Percentiles rank a stretch among this genome's conserved stretches.
Evolutionary conservation across 2,888 invertebrate genomes (phyloP).

Genomic region (Leptinotarsa haldemani): DNA sequence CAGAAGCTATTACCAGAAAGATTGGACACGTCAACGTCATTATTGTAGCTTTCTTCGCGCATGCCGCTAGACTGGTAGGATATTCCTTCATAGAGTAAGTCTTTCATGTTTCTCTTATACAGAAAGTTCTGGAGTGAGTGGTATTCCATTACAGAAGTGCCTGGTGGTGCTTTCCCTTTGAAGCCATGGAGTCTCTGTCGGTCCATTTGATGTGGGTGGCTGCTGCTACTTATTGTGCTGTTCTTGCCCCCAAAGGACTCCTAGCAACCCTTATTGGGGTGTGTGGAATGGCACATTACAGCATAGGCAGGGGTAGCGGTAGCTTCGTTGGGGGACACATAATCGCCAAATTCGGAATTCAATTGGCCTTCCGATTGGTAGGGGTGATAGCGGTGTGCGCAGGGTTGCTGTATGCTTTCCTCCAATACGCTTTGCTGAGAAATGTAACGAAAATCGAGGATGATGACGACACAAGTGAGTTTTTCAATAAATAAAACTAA

Average conservation of each 20-base stretch:
- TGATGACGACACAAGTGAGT: conserved; percentile 44
- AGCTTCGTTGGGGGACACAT: conserved; percentile 84
- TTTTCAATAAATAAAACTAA: not conserved
- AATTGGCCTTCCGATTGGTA: conserved; percentile 84
- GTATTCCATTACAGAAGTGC: conserved; percentile 73
- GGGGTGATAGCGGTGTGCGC: conserved; percentile 79
- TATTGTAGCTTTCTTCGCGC: conserved; percentile 86
- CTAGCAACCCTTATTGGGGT: conserved; percentile 89
- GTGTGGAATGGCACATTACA: conserved; percentile 89
- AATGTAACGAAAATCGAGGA: conserved; percentile 73
- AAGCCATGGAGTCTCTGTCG: conserved; percentile 86
- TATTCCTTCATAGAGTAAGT: conserved; percentile 88
- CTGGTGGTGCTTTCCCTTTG: conserved; percentile 91
- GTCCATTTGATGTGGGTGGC: conserved; percentile 93
- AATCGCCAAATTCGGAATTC: conserved; percentile 80
- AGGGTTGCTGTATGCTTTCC: conserved; percentile 76
- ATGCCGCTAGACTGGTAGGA: conserved; percentile 83
- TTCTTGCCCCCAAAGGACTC: conserved; percentile 84
- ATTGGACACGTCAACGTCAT: conserved; percentile 87
- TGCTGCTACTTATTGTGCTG: conserved; percentile 87
- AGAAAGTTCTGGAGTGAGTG: not conserved
- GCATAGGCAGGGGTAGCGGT: conserved; percentile 85
- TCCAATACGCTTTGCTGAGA: conserved; percentile 80
- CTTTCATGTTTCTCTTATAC: not conserved
- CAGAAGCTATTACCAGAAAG: conserved; percentile 83